Evolutionary conservation across 2,113 vertebrate genomes (phyloP).

Genomic region (Tyrannus savana): DNA sequence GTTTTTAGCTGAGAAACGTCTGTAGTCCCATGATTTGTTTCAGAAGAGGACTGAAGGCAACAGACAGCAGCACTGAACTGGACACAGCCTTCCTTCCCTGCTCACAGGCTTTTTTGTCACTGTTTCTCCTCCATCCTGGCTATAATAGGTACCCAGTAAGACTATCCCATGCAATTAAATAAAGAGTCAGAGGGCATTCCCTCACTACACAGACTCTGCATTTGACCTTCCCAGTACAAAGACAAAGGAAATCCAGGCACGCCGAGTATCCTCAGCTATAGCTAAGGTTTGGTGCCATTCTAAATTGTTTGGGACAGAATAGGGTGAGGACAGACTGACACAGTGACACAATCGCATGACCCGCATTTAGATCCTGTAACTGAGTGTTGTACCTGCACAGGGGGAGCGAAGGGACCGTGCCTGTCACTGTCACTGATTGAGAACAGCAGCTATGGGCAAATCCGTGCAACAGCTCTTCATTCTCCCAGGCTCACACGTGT

Average conservation of each 20-base stretch:
- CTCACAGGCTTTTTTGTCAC: background rate
- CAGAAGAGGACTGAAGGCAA: background rate
- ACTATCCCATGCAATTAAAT: background rate
- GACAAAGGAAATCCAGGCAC: background rate
- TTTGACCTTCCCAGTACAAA: background rate
- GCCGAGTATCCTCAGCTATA: background rate
- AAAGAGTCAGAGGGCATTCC: background rate
- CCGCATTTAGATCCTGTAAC: background rate
- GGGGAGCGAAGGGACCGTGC: background rate
- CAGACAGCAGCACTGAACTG: background rate
- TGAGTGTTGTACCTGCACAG: background rate
- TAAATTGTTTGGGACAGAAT: background rate
- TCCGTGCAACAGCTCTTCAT: background rate
- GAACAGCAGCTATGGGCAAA: background rate
- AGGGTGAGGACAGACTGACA: background rate
- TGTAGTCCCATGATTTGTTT: background rate
- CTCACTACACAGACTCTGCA: background rate
- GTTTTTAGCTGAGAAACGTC: background rate
- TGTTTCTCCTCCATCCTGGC: background rate
- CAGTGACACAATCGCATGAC: background rate
- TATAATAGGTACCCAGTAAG: background rate
- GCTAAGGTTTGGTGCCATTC: background rate
- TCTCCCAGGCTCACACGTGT: background rate
- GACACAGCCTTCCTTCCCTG: background rate
- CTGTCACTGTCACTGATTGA: background rate